Percentiles rank a stretch among this genome's conserved stretches.
phyloP scores from a whole-genome alignment of 2,113 vertebrate species.

The Tetraodon nigroviridis region DNA sequence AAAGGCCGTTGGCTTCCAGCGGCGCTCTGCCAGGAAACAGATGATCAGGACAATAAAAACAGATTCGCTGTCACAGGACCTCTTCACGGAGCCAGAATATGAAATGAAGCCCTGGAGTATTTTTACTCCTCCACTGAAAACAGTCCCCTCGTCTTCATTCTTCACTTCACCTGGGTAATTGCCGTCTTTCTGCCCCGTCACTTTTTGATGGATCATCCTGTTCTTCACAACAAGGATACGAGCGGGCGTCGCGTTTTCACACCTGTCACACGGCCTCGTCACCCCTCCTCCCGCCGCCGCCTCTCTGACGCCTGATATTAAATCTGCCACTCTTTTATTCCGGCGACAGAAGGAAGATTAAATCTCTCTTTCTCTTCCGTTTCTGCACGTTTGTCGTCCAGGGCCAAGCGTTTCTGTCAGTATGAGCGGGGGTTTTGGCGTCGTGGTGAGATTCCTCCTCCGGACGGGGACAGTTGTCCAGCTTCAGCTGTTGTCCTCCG shows the following conservation, averaged over 20 bases:
- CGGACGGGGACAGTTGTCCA: constrained; percentile 43
- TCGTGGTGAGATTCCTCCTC: constrained; percentile 20
- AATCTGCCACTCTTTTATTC: constrained; percentile 61
- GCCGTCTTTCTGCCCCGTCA: constrained; percentile 59
- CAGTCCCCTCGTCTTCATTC: constrained; percentile 39
- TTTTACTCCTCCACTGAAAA: constrained; percentile 55
- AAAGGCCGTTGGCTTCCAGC: constrained; percentile 7
- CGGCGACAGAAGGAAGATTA: constrained; percentile 39
- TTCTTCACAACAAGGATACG: constrained; percentile 70
- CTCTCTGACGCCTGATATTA: constrained; percentile 55
- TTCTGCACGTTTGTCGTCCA: constrained; percentile 35
- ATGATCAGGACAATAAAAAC: constrained; percentile 27
- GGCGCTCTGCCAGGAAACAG: constrained; percentile 22
- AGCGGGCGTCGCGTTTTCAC: constrained; percentile 65
- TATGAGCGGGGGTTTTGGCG: constrained; percentile 28
- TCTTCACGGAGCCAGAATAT: constrained; percentile 30
- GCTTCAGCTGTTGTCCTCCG: constrained; percentile 47
- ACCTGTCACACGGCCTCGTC: constrained; percentile 59
- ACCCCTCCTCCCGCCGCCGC: constrained; percentile 27
- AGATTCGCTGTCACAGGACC: constrained; percentile 28
- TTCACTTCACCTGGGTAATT: constrained; percentile 53
- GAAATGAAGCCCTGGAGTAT: constrained; percentile 39
- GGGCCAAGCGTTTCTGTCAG: constrained; percentile 41
- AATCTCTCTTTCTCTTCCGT: constrained; percentile 41
- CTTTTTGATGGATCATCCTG: constrained; percentile 65